Percentiles rank a stretch among this genome's conserved stretches.
Conservation (phyloP, 53 echinoderm and acorn worm species). For the Patiria pectinifera region DNA sequence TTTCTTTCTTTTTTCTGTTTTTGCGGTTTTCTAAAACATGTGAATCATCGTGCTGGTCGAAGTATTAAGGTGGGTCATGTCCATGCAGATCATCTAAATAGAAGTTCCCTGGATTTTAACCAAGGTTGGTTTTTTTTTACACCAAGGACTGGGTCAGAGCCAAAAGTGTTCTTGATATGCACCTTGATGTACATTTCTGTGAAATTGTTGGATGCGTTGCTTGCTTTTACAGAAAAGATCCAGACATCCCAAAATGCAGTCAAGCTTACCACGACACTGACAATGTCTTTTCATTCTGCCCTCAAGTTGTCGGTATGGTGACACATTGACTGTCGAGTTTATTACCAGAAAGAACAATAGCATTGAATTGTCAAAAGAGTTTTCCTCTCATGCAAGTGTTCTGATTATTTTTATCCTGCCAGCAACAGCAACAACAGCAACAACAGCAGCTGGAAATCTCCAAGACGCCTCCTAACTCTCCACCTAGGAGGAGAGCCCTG, state of each 20-base stretch:
- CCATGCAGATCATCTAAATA: neutral
- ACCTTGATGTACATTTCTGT: neutral
- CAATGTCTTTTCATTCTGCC: no score
- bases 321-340: neutral
- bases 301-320: no score
- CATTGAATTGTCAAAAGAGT: neutral
- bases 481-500: constrained; percentile 74
- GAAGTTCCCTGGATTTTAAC: neutral
- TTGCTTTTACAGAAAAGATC: no score
- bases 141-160: neutral
- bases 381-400: neutral
- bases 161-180: neutral
- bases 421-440: constrained; percentile 65
- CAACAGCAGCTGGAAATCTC: constrained; percentile 53
- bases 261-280: no score
- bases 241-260: no score
- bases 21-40: no score
- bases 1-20: neutral
- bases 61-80: neutral
- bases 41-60: neutral
- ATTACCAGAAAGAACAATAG: no score
- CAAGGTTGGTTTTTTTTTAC: neutral
- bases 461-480: constrained; percentile 64
- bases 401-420: constrained; percentile 40
- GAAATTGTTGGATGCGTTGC: no score